Conservation (phyloP, 2,797 vertebrate genomes). For the Schizopygopsis pylzovi region DNA sequence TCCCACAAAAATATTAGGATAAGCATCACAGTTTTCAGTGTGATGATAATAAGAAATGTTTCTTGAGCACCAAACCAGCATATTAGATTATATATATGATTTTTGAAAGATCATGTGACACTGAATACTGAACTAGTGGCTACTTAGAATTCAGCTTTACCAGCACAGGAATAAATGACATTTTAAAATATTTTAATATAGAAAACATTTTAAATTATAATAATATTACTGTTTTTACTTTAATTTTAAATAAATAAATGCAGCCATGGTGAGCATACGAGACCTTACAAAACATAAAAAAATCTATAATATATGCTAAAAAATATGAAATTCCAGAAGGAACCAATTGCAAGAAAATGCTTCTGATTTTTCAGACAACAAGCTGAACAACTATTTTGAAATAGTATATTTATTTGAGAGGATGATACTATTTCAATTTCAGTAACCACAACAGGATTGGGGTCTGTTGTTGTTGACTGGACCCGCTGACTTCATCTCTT, state of each 20-base stretch:
- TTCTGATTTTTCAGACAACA: background rate
- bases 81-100: background rate
- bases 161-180: background rate
- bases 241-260: background rate
- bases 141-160: background rate
- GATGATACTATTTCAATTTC: background rate
- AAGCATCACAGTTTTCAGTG: too few species aligned
- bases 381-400: background rate
- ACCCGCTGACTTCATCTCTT: slow-evolving; percentile 47
- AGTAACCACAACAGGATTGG: slow-evolving; percentile 10
- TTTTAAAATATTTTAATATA: background rate
- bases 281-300: background rate
- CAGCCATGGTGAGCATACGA: background rate
- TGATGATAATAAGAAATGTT: too few species aligned
- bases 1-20: background rate
- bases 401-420: slow-evolving; percentile 2
- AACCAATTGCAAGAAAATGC: background rate
- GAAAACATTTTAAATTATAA: background rate
- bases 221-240: background rate
- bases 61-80: background rate
- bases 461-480: slow-evolving; percentile 28
- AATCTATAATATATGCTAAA: background rate
- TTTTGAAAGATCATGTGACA: background rate
- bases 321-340: background rate
- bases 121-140: background rate